These are phyloP conservation scores for Eucriotettix oculatus DNA, from an alignment of 2,888 invertebrate species.

Conservation along the genomic window DNA sequence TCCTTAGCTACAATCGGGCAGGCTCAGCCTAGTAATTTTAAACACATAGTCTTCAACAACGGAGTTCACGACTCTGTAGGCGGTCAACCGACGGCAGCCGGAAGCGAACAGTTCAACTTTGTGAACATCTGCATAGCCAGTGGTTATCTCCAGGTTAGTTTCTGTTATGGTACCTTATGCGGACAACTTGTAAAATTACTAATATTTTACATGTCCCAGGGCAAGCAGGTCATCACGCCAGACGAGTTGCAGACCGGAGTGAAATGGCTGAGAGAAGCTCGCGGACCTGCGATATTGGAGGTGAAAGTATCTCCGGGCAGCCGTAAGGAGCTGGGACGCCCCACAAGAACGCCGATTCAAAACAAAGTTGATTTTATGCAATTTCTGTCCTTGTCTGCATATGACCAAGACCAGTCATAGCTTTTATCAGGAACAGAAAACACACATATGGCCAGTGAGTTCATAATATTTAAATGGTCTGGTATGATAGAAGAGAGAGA, in stretches of 20 bases:
- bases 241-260: slow-evolving; percentile 21
- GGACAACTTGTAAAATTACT: too few relatives aligned
- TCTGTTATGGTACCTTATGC: background rate
- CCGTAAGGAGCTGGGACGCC: slow-evolving; percentile 25
- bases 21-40: slow-evolving; percentile 21
- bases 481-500: too few relatives aligned
- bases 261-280: slow-evolving; percentile 11
- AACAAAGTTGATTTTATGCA: slow-evolving; percentile 29
- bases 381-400: slow-evolving; percentile 17
- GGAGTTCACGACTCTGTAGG: slow-evolving; percentile 29
- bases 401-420: background rate
- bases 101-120: slow-evolving; percentile 17
- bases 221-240: slow-evolving; percentile 19
- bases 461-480: too few relatives aligned
- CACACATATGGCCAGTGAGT: too few relatives aligned
- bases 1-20: slow-evolving; percentile 24
- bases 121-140: slow-evolving; percentile 19
- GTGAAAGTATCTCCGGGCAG: slow-evolving; percentile 23
- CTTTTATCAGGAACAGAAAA: too few relatives aligned
- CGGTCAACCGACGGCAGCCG: slow-evolving; percentile 25
- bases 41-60: slow-evolving; percentile 28
- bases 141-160: slow-evolving; percentile 21
- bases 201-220: slow-evolving; percentile 1
- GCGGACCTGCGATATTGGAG: slow-evolving; percentile 25
- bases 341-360: slow-evolving; percentile 25